Evolutionary conservation across 2,797 vertebrate species (phyloP).

Genomic region (Scolopax bukidnonensis): DNA sequence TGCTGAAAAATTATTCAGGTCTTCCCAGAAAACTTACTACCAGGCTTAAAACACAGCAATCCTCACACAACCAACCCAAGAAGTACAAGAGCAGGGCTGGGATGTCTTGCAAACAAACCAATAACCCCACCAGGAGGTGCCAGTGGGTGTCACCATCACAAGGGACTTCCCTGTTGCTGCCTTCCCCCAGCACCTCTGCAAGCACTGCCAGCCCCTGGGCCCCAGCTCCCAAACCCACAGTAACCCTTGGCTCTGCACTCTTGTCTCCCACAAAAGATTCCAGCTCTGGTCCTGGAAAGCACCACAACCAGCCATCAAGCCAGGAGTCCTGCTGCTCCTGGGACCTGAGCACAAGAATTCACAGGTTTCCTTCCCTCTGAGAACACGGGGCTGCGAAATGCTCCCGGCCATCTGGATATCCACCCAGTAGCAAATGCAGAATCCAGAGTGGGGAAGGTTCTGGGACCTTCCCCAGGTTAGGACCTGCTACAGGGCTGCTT

Average conservation of each 20-base stretch:
- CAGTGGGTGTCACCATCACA: neutral
- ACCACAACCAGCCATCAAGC: neutral
- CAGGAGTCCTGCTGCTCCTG: neutral
- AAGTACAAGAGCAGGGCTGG: neutral
- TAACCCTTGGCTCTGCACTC: neutral
- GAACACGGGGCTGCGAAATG: neutral
- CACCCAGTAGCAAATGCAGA: neutral
- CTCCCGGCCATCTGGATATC: neutral
- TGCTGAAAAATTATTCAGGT: neutral
- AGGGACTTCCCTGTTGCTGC: neutral
- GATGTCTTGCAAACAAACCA: neutral
- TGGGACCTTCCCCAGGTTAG: neutral
- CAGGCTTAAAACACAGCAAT: neutral
- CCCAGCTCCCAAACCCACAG: neutral
- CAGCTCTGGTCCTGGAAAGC: neutral
- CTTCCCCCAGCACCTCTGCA: neutral
- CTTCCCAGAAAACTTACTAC: neutral
- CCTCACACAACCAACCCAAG: neutral
- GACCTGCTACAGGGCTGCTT: neutral
- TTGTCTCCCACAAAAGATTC: neutral
- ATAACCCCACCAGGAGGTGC: rapidly evolving
- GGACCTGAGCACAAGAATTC: neutral
- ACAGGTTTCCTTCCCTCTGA: neutral
- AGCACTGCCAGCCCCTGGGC: neutral
- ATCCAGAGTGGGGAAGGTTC: neutral